A percentile compares a stretch with the other conserved stretches of the same genome.
These are phyloP conservation scores for Lates calcarifer DNA, from an alignment of 2,113 vertebrate genomes.

Conservation along the genomic window DNA sequence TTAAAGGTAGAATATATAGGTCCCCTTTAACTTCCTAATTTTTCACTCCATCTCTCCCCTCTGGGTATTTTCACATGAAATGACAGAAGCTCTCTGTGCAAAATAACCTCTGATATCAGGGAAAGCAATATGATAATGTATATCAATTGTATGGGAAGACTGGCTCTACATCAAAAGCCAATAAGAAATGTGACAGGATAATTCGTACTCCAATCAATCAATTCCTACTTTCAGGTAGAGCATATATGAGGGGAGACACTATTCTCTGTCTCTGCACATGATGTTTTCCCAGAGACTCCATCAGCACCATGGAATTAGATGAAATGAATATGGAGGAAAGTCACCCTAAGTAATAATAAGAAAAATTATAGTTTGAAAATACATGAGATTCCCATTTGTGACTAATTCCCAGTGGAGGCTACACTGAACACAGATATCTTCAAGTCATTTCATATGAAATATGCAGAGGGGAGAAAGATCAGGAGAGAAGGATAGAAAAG, in stretches of 20 bases:
- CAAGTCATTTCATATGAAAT: slow-evolving; percentile 11
- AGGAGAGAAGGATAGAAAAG: background rate
- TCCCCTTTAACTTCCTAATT: slow-evolving; percentile 3
- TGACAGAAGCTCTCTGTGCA: slow-evolving; percentile 1
- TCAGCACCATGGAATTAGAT: slow-evolving; percentile 24
- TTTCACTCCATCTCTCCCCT: slow-evolving; percentile 6
- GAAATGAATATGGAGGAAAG: slow-evolving; percentile 13
- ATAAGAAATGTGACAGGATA: slow-evolving; percentile 34
- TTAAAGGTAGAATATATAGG: slow-evolving; percentile 3
- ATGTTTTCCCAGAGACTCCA: slow-evolving; percentile 9
- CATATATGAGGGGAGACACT: slow-evolving; percentile 10
- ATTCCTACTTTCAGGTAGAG: slow-evolving; percentile 24
- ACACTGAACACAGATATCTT: background rate
- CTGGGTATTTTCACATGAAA: slow-evolving; percentile 36
- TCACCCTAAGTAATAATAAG: background rate
- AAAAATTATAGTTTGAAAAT: slow-evolving; percentile 8
- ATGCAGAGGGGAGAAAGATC: slow-evolving; percentile 1
- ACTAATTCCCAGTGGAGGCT: background rate
- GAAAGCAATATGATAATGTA: slow-evolving; percentile 18
- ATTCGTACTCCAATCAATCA: slow-evolving; percentile 46
- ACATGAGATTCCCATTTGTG: slow-evolving; percentile 13
- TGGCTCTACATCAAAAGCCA: slow-evolving; percentile 47
- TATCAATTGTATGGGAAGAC: slow-evolving; percentile 30
- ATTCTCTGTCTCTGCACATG: slow-evolving; percentile 9
- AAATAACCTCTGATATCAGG: slow-evolving; percentile 22